A percentile compares a stretch with the other conserved stretches of the same genome.
Evolutionary conservation across 1,140 invertebrate genomes (phyloP).

Genomic region (Arctopsyche grandis): DNA sequence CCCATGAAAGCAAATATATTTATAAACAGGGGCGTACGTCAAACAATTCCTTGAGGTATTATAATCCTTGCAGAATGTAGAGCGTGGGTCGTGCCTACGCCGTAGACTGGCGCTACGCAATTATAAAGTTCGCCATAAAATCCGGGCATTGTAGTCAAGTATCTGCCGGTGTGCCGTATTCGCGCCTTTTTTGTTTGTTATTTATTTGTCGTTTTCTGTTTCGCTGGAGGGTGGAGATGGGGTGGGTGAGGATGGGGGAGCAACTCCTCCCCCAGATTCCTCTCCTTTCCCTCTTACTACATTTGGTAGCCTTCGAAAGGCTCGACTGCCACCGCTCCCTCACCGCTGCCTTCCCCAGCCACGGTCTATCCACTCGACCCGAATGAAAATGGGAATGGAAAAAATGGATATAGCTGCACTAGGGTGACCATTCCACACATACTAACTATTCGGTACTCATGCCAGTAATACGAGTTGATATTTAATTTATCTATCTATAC

Average conservation of each 20-base stretch:
- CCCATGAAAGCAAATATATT: background rate
- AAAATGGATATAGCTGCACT: constrained; percentile 49
- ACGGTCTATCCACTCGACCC: constrained; percentile 51
- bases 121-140: constrained; percentile 41
- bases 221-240: constrained; percentile 16
- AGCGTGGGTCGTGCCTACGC: background rate
- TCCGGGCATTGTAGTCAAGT: constrained; percentile 19
- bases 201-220: constrained; percentile 52
- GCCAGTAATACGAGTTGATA: too few species aligned
- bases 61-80: background rate
- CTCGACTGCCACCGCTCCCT: constrained; percentile 5
- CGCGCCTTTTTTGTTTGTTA: constrained; percentile 51
- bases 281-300: background rate
- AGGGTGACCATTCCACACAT: constrained; percentile 34
- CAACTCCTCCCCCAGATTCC: constrained; percentile 8
- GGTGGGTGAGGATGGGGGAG: background rate
- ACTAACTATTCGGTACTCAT: background rate
- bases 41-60: background rate
- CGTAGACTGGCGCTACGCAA: constrained; percentile 26
- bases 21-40: constrained; percentile 4
- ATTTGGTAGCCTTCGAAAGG: background rate
- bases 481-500: too few species aligned
- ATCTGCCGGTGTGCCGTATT: constrained; percentile 37
- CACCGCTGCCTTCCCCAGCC: constrained; percentile 27
- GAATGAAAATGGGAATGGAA: constrained; percentile 55